Percentiles rank a stretch among this genome's conserved stretches.
Conservation (phyloP, 2,888 invertebrate species). For the Pseudeuparius sepicola region DNA sequence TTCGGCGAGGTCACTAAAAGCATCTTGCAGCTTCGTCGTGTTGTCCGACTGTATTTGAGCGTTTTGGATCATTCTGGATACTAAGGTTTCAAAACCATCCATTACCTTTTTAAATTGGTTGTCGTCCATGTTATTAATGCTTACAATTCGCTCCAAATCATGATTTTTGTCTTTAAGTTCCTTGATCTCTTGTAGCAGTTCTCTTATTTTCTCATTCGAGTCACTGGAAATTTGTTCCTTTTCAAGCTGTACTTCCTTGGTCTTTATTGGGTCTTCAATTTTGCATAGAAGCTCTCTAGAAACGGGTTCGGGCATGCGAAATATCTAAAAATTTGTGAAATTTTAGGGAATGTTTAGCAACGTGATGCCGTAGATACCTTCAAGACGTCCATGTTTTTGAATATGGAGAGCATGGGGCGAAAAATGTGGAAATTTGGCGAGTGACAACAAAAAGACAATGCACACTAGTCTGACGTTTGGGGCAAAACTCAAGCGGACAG, state of each 20-base stretch:
- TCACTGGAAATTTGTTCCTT: slow-evolving; percentile 25
- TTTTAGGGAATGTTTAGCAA: no score
- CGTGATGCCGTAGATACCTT: no score
- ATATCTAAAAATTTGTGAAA: slow-evolving; percentile 20
- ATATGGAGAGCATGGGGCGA: no score
- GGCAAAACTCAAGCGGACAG: no score
- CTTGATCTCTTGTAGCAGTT: slow-evolving; percentile 20
- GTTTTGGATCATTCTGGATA: no score
- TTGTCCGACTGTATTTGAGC: no score
- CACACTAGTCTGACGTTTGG: no score
- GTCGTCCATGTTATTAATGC: slow-evolving; percentile 9
- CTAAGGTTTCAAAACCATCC: no score
- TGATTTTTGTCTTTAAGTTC: slow-evolving; percentile 15
- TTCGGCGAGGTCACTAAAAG: slow-evolving; percentile 30
- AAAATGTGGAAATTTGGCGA: no score
- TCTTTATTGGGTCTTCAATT: slow-evolving; percentile 20
- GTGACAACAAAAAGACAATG: no score
- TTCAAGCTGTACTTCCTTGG: slow-evolving; percentile 24
- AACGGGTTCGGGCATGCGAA: slow-evolving; percentile 26
- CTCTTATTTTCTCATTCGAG: slow-evolving; percentile 20
- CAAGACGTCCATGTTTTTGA: no score
- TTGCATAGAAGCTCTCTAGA: slow-evolving; percentile 21
- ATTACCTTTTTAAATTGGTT: slow-evolving; percentile 24
- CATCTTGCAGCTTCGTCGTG: slow-evolving; percentile 31
- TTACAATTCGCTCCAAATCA: slow-evolving; percentile 10